phyloP scores from a whole-genome alignment of 1,140 invertebrate species.

The Stegodyphus dumicola region DNA sequence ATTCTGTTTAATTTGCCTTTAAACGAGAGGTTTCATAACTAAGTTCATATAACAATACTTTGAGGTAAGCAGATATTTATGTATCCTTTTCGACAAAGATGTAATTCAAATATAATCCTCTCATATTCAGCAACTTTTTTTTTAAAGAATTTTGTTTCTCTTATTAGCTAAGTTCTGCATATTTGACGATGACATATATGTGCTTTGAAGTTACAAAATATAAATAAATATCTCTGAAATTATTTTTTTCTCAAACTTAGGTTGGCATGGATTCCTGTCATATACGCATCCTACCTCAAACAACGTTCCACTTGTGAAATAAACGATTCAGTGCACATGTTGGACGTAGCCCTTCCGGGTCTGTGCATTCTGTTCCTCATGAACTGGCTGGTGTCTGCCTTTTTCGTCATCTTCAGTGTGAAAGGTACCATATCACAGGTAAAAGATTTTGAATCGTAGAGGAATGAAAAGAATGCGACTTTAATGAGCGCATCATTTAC shows the following conservation, averaged over 20 bases:
- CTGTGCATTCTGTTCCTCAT: constrained; percentile 15
- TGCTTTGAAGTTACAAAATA: not conserved
- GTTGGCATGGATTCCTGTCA: constrained; percentile 20
- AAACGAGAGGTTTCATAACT: no score
- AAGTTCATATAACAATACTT: no score
- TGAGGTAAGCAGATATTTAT: no score
- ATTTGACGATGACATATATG: no score
- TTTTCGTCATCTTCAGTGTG: constrained; percentile 7
- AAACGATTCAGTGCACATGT: not conserved
- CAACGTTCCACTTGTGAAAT: not conserved
- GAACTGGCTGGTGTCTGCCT: constrained; percentile 15
- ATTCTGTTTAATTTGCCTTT: no score
- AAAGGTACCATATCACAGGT: constrained; percentile 38
- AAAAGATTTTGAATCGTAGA: not conserved
- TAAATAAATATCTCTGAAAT: not conserved
- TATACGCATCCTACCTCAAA: constrained; percentile 15
- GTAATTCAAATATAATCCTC: not conserved
- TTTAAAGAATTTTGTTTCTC: no score
- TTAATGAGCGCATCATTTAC: no score
- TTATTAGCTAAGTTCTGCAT: no score
- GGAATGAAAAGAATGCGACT: no score
- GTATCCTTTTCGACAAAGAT: no score
- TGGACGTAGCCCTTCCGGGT: not conserved
- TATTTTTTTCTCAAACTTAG: not conserved
- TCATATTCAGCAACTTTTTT: no score